Conservation (phyloP, 2,797 vertebrate genomes). For the Alfaro cultratus region DNA sequence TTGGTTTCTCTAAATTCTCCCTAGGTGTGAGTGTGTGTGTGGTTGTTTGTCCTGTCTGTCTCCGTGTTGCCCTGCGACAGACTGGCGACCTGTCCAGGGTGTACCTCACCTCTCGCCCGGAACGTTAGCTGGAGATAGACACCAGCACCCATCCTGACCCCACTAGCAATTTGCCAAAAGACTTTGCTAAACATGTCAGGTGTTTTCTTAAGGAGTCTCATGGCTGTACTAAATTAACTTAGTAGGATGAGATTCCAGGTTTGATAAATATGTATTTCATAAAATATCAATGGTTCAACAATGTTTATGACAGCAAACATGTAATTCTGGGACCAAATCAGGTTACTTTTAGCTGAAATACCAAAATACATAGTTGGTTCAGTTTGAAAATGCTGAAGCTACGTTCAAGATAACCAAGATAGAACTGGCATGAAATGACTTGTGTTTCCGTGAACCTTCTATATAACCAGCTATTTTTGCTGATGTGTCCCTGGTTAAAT, state of each 20-base stretch:
- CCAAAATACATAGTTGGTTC: not conserved
- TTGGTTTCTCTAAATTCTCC: too few species aligned
- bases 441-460: not conserved
- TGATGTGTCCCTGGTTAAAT: slow-evolving; percentile 37
- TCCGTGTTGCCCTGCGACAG: too few species aligned
- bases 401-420: not conserved
- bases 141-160: too few species aligned
- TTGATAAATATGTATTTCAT: not conserved
- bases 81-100: too few species aligned
- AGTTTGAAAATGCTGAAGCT: not conserved
- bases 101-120: too few species aligned
- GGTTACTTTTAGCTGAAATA: not conserved
- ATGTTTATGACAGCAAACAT: not conserved
- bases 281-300: not conserved
- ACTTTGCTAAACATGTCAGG: not conserved
- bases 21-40: too few species aligned
- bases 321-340: not conserved
- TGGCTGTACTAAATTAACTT: not conserved
- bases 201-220: not conserved
- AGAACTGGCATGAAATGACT: not conserved
- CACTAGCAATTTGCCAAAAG: not conserved
- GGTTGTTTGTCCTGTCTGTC: too few species aligned
- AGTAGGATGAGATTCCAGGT: not conserved
- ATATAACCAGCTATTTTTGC: slow-evolving; percentile 27
- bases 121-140: too few species aligned